Evolutionary conservation across 2,888 invertebrate species (phyloP), one percentile per base, ranked within the genome.

Genomic region (Gari tellinella): DNA sequence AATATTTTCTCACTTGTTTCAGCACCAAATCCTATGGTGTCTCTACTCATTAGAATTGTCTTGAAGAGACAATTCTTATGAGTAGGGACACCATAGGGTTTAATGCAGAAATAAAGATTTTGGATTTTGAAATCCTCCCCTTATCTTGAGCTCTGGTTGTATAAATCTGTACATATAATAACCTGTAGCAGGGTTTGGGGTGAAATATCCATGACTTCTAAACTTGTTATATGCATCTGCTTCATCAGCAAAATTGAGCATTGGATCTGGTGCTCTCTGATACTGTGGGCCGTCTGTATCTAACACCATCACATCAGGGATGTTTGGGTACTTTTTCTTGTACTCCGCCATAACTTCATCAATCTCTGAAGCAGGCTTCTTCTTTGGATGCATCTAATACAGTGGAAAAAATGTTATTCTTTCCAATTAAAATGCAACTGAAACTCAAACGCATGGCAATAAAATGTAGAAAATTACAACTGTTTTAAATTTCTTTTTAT

Each of bases 181-280:
- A 43, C 43, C 43, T 43, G 43, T 57, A 43, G 75, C 64, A 41
- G 90, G 90, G 61, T 90, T 81, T 14, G 90, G 87, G 4, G 91
- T 91, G 66, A 90, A 91, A 63, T 86, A 87, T 2, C 90, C 90
- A 61, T 88, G 86, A 55, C 88, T 88, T 76, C 87, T 90, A 73
- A 88, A 90, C 55, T 90, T 88, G 17, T 85, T 86, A 80, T 89
- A 90, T 0, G 90, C 91, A 14, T 90, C 90, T 15, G 84, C 75
- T 64, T 91, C 90, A 81, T 91, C 90, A 52, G 82, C 65, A 60
- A 85, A 90, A 63, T 86, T 77, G 21, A 90, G 78, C 57, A 89
- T 89, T 1, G 83, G 82, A 68, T 90, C 89, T 45, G 60, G 64
- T 49, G 80, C 61, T 37, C 65, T 68, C 21, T 63, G 62, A 17